Conservation (phyloP, 2,888 invertebrate genomes). For the Aphodius granarius region DNA sequence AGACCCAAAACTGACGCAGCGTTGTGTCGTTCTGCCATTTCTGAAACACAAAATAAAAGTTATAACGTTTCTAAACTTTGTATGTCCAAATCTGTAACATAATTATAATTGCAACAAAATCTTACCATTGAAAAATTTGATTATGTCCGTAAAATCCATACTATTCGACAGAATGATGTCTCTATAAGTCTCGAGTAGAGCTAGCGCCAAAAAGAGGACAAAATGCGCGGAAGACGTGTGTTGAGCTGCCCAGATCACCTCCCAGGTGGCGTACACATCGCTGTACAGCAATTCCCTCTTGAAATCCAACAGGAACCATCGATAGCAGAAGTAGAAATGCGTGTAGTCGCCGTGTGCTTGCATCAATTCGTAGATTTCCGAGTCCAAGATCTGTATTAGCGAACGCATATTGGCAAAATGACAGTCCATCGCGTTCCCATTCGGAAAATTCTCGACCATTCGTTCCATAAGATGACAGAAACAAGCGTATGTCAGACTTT, state of each 20-base stretch:
- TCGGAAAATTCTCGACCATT: constrained; percentile 90
- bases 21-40: constrained; percentile 96
- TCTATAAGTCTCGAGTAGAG: constrained; percentile 87
- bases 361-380: constrained; percentile 93
- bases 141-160: constrained; percentile 98
- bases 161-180: constrained; percentile 93
- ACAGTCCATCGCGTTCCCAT: constrained; percentile 92
- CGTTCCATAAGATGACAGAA: constrained; percentile 90
- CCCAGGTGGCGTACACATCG: constrained; percentile 95
- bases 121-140: constrained; percentile 96
- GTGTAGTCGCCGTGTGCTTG: constrained; percentile 95
- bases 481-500: constrained; percentile 87
- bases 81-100: not conserved
- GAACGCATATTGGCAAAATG: constrained; percentile 96
- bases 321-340: constrained; percentile 96
- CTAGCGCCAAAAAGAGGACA: constrained; percentile 90
- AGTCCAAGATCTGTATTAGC: constrained; percentile 85
- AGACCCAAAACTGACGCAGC: constrained; percentile 79
- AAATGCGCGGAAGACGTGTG: constrained; percentile 86
- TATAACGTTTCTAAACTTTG: not conserved
- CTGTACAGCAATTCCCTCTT: constrained; percentile 91
- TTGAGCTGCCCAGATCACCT: constrained; percentile 93
- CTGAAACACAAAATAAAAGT: constrained; percentile 59
- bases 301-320: constrained; percentile 96
- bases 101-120: constrained; percentile 28